Percentiles rank a stretch among this genome's conserved stretches.
phyloP scores from a whole-genome alignment of 2,797 vertebrate species.

The Morelia viridis region DNA sequence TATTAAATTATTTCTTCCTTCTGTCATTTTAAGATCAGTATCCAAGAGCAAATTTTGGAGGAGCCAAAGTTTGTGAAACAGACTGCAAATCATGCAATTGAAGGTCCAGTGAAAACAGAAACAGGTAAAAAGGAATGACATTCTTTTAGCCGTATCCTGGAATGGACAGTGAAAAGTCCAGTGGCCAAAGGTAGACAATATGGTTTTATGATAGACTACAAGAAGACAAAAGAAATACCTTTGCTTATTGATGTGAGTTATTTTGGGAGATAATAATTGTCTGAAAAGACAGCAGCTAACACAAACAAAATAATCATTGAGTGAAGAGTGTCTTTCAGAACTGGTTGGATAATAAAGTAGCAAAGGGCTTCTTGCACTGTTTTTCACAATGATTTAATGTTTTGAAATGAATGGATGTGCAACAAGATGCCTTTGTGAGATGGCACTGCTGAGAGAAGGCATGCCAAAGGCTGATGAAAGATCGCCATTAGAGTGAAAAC shows the following conservation, averaged over 20 bases:
- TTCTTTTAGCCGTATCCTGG: background rate
- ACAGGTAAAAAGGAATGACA: background rate
- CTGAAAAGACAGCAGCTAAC: background rate
- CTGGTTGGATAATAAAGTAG: background rate
- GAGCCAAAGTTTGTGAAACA: background rate
- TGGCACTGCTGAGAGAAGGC: background rate
- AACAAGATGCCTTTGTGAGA: background rate
- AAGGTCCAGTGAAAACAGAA: background rate
- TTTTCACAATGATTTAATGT: background rate
- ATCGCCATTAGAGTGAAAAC: constrained; percentile 3
- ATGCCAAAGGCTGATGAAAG: constrained; percentile 19
- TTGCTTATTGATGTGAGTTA: background rate
- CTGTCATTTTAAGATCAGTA: background rate
- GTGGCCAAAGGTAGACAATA: background rate
- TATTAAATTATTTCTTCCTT: background rate
- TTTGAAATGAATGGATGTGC: constrained; percentile 8
- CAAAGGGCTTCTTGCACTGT: background rate
- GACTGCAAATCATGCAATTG: background rate
- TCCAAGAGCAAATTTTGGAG: background rate
- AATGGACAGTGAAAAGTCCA: background rate
- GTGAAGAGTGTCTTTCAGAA: background rate
- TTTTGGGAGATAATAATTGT: background rate
- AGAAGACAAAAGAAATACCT: background rate
- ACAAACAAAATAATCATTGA: background rate
- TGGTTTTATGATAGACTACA: background rate